Evolutionary conservation across 2,797 vertebrate genomes (phyloP).

Genomic region (Ciconia nigra): DNA sequence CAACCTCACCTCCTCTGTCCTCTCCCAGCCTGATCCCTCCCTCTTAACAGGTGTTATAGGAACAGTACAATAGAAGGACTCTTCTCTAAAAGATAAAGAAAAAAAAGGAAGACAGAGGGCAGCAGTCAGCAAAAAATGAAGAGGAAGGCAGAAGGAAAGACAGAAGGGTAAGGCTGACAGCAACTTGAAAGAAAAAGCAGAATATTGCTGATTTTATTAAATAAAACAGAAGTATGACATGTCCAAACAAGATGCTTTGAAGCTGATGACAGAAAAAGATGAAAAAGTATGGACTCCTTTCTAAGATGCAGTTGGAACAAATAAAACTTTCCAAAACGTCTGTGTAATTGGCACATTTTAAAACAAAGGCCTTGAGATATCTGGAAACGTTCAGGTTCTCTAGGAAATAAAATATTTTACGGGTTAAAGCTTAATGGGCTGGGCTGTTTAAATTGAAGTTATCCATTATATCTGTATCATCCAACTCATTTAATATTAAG

Average conservation of each 20-base stretch:
- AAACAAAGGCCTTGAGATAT: background rate
- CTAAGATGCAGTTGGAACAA: background rate
- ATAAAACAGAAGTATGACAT: conserved; percentile 35
- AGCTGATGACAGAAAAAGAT: conserved; percentile 14
- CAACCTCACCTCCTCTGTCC: conserved; percentile 87
- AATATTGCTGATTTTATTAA: conserved; percentile 44
- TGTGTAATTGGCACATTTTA: background rate
- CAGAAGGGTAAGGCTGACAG: conserved; percentile 49
- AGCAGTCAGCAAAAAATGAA: conserved; percentile 66
- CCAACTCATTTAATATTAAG: background rate
- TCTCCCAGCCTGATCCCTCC: conserved; percentile 87
- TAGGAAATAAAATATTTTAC: background rate
- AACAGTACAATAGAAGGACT: conserved; percentile 91
- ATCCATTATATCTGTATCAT: background rate
- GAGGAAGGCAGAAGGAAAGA: conserved; percentile 56
- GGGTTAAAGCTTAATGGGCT: background rate
- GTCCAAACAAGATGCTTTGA: background rate
- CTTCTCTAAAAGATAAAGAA: conserved; percentile 80
- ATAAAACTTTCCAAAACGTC: background rate
- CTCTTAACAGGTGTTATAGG: conserved; percentile 92
- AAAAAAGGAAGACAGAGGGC: conserved; percentile 69
- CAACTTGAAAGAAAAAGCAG: conserved; percentile 52
- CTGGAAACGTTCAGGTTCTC: background rate
- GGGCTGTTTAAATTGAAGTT: background rate
- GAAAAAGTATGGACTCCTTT: background rate